Evolutionary conservation across 1,140 invertebrate species (phyloP).

Genomic region (Wiebesia pumilae): DNA sequence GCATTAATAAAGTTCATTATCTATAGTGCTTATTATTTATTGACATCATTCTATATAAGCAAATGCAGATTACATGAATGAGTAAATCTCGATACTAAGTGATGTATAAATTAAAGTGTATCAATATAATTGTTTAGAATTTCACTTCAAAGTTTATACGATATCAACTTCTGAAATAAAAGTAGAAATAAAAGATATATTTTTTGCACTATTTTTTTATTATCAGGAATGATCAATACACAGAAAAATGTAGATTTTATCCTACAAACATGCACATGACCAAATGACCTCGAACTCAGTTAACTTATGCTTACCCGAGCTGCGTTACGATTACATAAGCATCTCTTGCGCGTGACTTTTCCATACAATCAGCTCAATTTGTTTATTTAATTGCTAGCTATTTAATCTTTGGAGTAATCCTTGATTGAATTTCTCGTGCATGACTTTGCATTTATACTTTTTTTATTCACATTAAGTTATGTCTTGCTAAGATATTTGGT

Average conservation of each 20-base stretch:
- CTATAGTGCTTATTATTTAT: too few species aligned
- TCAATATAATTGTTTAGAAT: background rate
- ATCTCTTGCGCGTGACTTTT: background rate
- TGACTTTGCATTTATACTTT: too few species aligned
- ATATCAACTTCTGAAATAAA: background rate
- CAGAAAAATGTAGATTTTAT: background rate
- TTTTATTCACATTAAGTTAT: too few species aligned
- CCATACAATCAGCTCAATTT: background rate
- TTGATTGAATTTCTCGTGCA: background rate
- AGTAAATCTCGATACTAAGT: background rate
- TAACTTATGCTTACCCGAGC: background rate
- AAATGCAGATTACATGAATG: background rate
- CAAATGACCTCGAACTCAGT: constrained; percentile 21
- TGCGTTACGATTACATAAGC: background rate
- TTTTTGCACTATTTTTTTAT: background rate
- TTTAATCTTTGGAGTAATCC: background rate
- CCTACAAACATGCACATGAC: background rate
- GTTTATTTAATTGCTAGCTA: background rate
- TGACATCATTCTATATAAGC: too few species aligned
- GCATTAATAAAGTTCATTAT: too few species aligned
- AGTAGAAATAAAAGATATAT: background rate
- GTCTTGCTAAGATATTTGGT: too few species aligned
- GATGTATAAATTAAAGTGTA: background rate
- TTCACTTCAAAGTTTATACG: background rate
- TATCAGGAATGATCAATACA: background rate